Evolutionary conservation across 2,888 invertebrate genomes (phyloP), one percentile per base, ranked within the genome.

Genomic region (Coleophora flavipennella): DNA sequence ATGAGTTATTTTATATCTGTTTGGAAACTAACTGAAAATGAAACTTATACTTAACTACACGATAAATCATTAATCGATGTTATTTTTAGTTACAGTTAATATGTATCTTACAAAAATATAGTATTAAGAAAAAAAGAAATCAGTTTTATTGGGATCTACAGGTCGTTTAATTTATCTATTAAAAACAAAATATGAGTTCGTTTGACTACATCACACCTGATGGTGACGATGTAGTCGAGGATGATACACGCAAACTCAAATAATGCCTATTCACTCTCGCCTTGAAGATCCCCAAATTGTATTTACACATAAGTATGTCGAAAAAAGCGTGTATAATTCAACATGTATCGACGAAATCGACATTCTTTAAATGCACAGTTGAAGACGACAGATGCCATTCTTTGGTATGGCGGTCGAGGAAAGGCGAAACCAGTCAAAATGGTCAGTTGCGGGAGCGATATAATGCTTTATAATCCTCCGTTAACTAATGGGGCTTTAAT

Each of bases 321-420:
- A 20, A 14, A 20, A n/a, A 53, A 57, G 59, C 60, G 65, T 57
- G 50, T 59, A 53, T 53, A 68, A 75, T 60, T 60, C 71, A 76
- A 76, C 73, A 66, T 67, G 42, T 46, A 34, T 35, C 42, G 37
- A 44, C 45, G 43, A 43, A 53, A 45, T 48, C 45, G 48, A 44
- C 34, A 42, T 45, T 45, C 44, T 42, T 42, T 42, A 50, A 50
- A 49, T 39, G 39, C 40, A 45, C 52, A 50, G 48, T 43, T 47
- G 45, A 42, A 51, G 50, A 45, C 44, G 43, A 43, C 55, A 72
- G 68, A 70, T 67, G 69, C 66, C 65, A 53, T 51, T 72, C 72
- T 71, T 72, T 72, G 72, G 70, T 70, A 53, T 65, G 57, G 57
- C 58, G 65, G 20, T 20, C 6, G 20, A 56, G 55, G n/a, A 49